phyloP scores from a whole-genome alignment of 2,797 vertebrate species.

The Megalops cyprinoides region DNA sequence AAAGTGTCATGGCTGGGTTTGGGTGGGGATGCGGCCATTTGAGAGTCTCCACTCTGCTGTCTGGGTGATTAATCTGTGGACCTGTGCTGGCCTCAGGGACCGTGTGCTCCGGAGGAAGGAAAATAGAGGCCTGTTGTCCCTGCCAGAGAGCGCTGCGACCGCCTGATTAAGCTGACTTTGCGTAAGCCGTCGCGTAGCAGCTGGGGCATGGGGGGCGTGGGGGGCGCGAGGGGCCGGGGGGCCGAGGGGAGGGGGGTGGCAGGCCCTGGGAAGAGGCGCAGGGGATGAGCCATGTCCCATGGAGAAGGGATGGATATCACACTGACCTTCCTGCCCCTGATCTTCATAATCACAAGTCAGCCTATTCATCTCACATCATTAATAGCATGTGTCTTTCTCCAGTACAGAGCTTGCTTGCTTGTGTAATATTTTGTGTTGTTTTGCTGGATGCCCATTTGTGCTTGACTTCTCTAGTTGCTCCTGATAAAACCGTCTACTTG shows the following conservation, averaged over 20 bases:
- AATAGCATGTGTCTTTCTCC: too few relatives aligned
- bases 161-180: constrained; percentile 51
- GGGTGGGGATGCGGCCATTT: background rate
- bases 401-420: too few relatives aligned
- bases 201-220: background rate
- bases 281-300: constrained; percentile 1
- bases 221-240: too few relatives aligned
- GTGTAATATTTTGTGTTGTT: too few relatives aligned
- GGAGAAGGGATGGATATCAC: background rate
- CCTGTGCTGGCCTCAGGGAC: constrained; percentile 7
- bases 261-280: background rate
- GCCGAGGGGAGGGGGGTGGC: background rate
- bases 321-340: background rate
- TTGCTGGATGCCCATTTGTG: too few relatives aligned
- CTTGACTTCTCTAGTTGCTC: too few relatives aligned
- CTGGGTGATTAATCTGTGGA: constrained; percentile 52
- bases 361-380: constrained; percentile 16
- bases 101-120: constrained; percentile 35
- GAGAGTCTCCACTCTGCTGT: constrained; percentile 39
- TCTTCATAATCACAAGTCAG: background rate
- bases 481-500: too few relatives aligned
- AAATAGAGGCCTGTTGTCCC: constrained; percentile 43
- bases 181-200: constrained; percentile 27
- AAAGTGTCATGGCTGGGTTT: background rate
- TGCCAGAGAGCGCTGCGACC: constrained; percentile 42